phyloP scores from a whole-genome alignment of 1,140 invertebrate genomes.

The Phocides pigmalion region DNA sequence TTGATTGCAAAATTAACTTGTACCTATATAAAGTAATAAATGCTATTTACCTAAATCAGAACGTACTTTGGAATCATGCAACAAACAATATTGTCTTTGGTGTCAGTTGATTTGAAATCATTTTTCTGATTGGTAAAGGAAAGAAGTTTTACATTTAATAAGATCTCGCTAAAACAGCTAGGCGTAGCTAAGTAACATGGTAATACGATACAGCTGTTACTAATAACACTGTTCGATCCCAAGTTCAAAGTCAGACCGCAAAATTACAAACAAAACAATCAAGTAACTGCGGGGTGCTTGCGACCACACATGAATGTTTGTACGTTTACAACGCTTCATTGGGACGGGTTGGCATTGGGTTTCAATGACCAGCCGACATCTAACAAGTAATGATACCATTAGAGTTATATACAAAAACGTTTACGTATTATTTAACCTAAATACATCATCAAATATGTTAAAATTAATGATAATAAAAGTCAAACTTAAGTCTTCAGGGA shows the following conservation, averaged over 20 bases:
- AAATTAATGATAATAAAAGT: too few species aligned
- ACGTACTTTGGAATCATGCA: too few species aligned
- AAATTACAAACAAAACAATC: conserved; percentile 24
- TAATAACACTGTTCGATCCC: not conserved
- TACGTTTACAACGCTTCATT: conserved; percentile 36
- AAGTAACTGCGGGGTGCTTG: conserved; percentile 24
- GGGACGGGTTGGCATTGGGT: conserved; percentile 36
- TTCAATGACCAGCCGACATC: conserved; percentile 35
- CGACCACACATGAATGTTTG: conserved; percentile 47
- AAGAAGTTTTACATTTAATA: too few species aligned
- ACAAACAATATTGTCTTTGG: too few species aligned
- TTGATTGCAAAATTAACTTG: too few species aligned
- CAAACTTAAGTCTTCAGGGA: too few species aligned
- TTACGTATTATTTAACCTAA: too few species aligned
- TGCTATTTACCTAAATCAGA: too few species aligned
- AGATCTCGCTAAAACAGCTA: not conserved
- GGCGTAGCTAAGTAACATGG: not conserved
- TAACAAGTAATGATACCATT: conserved; percentile 14
- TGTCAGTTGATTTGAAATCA: too few species aligned
- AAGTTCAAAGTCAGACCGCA: conserved; percentile 22
- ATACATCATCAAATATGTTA: too few species aligned
- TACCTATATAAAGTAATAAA: too few species aligned
- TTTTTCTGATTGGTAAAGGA: too few species aligned
- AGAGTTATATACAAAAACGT: not conserved
- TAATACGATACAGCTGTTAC: not conserved